These are phyloP conservation scores for Cliona cf. orientalis DNA, from an alignment of 37 sponge, comb jelly and placozoan species.

Conservation along the genomic window DNA sequence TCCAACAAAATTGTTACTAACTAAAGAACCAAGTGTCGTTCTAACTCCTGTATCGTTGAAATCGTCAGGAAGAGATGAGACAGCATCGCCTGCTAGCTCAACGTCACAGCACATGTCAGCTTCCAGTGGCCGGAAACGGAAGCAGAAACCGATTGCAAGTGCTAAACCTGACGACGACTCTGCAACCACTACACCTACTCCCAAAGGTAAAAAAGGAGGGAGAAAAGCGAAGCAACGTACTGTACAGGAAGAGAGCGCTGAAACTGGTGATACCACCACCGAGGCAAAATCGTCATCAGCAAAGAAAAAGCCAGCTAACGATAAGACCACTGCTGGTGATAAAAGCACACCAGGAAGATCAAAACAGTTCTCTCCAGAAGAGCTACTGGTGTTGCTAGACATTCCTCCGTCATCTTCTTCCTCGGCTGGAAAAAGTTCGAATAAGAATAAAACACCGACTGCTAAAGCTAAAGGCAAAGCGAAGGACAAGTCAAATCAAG, in stretches of 20 bases:
- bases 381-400: conserved; percentile 25
- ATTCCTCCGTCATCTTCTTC: conserved; percentile 9
- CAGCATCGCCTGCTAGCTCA: not conserved
- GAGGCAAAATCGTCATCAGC: not conserved
- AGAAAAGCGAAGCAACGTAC: not conserved
- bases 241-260: not conserved
- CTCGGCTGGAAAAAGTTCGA: not conserved
- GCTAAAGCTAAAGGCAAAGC: not conserved
- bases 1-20: too few relatives aligned
- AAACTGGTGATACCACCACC: not conserved
- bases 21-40: not conserved
- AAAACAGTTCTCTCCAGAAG: conserved; percentile 27
- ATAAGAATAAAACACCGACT: not conserved
- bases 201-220: not conserved
- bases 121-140: conserved; percentile 39
- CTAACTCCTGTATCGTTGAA: too few relatives aligned
- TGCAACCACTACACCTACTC: not conserved
- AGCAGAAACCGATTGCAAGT: conserved; percentile 64
- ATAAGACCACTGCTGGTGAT: not conserved
- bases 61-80: too few relatives aligned
- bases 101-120: conserved; percentile 13
- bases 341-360: not conserved
- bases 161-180: conserved; percentile 11
- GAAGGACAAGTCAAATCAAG: not conserved
- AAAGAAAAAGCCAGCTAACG: not conserved